These are phyloP conservation scores for Syndactyla subalaris DNA, from an alignment of 2,797 vertebrate species.

Conservation along the genomic window DNA sequence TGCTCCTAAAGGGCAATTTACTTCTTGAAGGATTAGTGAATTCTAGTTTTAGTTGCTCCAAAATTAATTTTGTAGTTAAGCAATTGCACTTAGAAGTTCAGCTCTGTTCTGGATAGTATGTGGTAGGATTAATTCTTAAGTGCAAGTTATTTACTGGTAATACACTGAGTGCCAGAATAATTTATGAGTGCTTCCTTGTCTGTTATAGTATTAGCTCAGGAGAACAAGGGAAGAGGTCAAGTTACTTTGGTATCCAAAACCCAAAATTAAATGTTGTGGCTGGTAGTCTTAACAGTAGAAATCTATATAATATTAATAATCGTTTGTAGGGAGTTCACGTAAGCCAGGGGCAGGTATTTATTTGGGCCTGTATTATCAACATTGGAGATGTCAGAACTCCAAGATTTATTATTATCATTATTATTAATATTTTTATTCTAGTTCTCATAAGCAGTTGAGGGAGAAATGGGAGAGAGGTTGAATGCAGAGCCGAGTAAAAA, in stretches of 20 bases:
- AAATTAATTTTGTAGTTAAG: conserved; percentile 45
- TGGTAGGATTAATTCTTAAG: conserved; percentile 14
- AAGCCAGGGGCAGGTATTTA: not conserved
- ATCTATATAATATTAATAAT: not conserved
- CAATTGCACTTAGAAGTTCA: not conserved
- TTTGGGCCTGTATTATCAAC: not conserved
- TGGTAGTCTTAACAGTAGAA: not conserved
- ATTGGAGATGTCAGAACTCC: not conserved
- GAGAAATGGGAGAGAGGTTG: not conserved
- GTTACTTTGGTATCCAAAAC: not conserved
- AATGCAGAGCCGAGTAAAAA: not conserved
- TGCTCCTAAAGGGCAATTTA: conserved; percentile 49
- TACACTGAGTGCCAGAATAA: not conserved
- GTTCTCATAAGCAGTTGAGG: not conserved
- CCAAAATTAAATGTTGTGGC: not conserved
- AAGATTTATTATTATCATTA: not conserved
- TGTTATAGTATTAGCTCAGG: not conserved
- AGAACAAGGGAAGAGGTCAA: not conserved
- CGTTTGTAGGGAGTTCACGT: not conserved
- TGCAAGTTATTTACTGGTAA: not conserved
- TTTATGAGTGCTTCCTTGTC: not conserved
- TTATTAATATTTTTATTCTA: not conserved
- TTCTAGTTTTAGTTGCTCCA: conserved; percentile 14
- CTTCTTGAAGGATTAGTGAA: not conserved
- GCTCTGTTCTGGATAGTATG: not conserved